Evolutionary conservation across 2,113 vertebrate genomes (phyloP), one percentile per base, ranked within the genome.

Genomic region (Tragelaphus imberbis): DNA sequence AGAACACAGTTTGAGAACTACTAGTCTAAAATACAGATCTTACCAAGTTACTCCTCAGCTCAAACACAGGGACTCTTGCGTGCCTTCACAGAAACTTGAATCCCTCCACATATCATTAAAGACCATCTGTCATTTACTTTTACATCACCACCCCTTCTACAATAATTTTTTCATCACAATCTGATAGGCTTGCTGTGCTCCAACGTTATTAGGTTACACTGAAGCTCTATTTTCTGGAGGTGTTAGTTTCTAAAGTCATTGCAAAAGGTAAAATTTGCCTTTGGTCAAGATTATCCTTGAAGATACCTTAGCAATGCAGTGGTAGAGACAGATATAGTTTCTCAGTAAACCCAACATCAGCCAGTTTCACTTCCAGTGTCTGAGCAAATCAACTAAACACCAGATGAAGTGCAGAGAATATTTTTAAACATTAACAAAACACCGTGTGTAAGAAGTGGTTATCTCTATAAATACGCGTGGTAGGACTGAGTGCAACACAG

Each of bases 71-170:
- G 84, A 51, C 59, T 77, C 15, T 75, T 63, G 14, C 84, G 12
- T 47, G 59, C 27, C 40, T 87, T 95, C 44, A 87, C 89, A 90
- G 87, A 94, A 94, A 88, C n/a, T 17, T 65, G n/a, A 88, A 91
- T 68, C 44, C 4, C 12, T 92, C 28, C 65, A 61, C 14, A 27
- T 84, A 13, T 55, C 55, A 91, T 33, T 95, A 53, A 77, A 95
- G 51, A 77, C 12, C 12, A 91, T 15, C 10, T 23, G 15, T 49
- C 63, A 88, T 88, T 85, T 85, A 77, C 12, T 94, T 55, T 68
- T 71, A 55, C 5, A 86, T 7, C 16, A 77, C 8, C 65, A 94
- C 68, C 27, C 47, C 86, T 88, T 75, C 63, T 71, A 27, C 3
- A 44, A 4, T 61, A 44, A 44, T 92, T 58, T 94, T 94, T 65